phyloP scores from a whole-genome alignment of 2,113 vertebrate species.

The Myotis lucifugus region DNA sequence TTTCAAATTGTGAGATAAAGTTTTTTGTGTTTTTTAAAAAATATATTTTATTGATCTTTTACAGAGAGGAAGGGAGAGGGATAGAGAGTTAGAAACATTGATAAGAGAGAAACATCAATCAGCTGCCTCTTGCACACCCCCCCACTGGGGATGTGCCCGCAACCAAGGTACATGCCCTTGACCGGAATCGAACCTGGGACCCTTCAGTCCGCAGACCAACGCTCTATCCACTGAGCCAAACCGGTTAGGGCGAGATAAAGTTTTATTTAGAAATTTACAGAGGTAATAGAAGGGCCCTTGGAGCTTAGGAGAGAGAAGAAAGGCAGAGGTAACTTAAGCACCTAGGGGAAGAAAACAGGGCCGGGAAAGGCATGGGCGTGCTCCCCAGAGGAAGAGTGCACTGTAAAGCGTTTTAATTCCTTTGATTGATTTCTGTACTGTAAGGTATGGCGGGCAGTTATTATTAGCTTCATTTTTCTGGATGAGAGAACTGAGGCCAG shows the following conservation, averaged over 20 bases:
- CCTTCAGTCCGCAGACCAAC: no score
- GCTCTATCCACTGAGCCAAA: no score
- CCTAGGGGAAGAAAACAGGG: background rate
- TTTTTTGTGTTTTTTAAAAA: background rate
- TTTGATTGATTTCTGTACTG: background rate
- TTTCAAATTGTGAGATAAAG: background rate
- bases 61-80: no score
- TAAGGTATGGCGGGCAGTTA: background rate
- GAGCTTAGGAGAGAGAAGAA: background rate
- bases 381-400: no score
- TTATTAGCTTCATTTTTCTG: background rate
- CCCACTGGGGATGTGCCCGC: no score
- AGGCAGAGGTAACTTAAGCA: background rate
- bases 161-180: no score
- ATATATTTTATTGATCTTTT: no score
- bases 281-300: background rate
- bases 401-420: background rate
- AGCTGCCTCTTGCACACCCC: no score
- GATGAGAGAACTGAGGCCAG: background rate
- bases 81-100: no score
- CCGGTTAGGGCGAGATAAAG: background rate
- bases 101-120: no score
- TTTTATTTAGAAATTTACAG: background rate
- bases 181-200: no score
- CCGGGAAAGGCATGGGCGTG: background rate